phyloP scores from a whole-genome alignment of 2,113 vertebrate species.

The Hyaena hyaena region DNA sequence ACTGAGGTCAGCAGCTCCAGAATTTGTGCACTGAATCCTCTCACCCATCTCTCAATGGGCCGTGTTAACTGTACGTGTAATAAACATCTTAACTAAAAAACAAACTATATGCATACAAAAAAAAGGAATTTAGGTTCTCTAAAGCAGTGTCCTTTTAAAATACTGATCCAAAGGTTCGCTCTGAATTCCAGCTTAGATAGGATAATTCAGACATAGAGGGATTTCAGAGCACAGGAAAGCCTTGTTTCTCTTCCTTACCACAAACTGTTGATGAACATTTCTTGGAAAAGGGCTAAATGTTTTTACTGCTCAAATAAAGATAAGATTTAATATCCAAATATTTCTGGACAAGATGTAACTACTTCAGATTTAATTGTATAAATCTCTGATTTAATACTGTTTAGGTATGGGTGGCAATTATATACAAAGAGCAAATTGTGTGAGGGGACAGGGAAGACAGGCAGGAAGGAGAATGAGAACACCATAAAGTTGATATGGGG shows the following conservation, averaged over 20 bases:
- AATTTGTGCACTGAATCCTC: not conserved
- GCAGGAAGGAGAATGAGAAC: not conserved
- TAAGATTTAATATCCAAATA: not conserved
- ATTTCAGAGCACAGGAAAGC: not conserved
- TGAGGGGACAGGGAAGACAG: not conserved
- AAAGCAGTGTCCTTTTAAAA: conserved; percentile 21
- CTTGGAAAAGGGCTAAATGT: not conserved
- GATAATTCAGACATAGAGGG: not conserved
- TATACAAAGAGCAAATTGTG: not conserved
- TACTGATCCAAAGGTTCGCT: not conserved
- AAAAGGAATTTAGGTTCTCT: not conserved
- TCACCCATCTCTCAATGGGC: not conserved
- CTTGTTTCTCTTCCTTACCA: not conserved
- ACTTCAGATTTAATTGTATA: not conserved
- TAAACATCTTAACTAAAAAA: not conserved
- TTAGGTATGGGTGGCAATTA: not conserved
- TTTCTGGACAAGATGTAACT: not conserved
- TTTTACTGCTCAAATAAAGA: conserved; percentile 7
- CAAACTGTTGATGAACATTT: not conserved
- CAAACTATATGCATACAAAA: not conserved
- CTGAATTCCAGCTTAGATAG: not conserved
- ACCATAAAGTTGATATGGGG: not conserved
- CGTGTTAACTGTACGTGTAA: not conserved
- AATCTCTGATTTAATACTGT: not conserved
- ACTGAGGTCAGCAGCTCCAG: not conserved